Conservation (phyloP, 2,797 vertebrate species). For the Glossophaga mutica region DNA sequence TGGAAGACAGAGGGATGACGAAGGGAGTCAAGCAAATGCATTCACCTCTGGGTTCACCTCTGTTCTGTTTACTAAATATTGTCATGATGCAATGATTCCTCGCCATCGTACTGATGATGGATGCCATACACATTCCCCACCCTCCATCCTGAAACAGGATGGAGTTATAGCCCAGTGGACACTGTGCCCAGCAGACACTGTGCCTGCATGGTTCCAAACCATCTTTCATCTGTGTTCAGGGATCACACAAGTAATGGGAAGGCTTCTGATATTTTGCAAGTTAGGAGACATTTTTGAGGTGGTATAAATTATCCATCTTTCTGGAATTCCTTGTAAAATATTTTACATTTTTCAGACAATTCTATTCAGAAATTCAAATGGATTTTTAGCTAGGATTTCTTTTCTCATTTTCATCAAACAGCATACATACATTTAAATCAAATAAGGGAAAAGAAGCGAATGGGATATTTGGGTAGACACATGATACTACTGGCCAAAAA, state of each 20-base stretch:
- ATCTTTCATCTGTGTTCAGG: neutral
- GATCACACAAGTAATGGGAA: neutral
- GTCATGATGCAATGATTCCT: neutral
- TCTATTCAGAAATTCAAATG: neutral
- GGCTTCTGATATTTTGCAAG: neutral
- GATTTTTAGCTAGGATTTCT: neutral
- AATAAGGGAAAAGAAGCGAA: neutral
- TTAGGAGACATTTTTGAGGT: neutral
- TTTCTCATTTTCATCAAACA: neutral
- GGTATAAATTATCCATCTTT: neutral
- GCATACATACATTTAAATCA: neutral
- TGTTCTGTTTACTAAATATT: neutral
- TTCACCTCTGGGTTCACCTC: neutral
- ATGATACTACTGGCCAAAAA: neutral
- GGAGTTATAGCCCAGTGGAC: neutral
- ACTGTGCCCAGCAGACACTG: neutral
- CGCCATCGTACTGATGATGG: neutral
- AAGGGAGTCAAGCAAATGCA: neutral
- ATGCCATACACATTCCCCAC: neutral
- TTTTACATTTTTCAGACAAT: neutral
- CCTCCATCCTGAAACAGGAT: neutral
- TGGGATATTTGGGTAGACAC: constrained; percentile 3
- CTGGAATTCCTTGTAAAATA: neutral
- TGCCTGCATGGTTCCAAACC: neutral
- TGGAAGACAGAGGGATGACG: neutral